Evolutionary conservation across 2,888 invertebrate genomes (phyloP), one percentile per base, ranked within the genome.

Genomic region (Gastracanthus pulcherrimus): DNA sequence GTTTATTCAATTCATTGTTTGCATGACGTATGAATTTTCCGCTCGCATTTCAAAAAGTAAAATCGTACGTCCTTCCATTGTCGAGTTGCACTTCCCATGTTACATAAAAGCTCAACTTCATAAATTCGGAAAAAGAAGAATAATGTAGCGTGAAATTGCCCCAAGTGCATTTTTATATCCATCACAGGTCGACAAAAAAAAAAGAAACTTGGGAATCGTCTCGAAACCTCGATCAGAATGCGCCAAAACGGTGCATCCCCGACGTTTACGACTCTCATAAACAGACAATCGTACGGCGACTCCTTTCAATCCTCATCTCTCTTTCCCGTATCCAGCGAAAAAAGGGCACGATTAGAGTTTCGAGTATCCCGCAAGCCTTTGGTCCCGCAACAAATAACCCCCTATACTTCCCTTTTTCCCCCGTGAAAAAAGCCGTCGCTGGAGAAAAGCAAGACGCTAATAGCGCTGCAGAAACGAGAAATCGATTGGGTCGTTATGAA

Each of bases 401-500:
- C 64, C 51, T 51, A 19, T 36, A 48, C 36, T 29, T 13, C 5
- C 19, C 62, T n/a, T 26, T 11, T 23, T 55, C 55, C 23, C 55
- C 23, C 55, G 55, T 55, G 55, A 55, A 55, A 62, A 36, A 62
- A 29, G 29, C n/a, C n/a, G n/a, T n/a, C n/a, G 34, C 36, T 19
- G 19, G 55, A n/a, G 26, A 26, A 55, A 55, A 26, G 11, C 26
- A 19, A 29, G 34, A 41, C 71, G 69, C 74, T 74, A 79, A 79
- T 74, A 60, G 62, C 62, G 31, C 51, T 45, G 55, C 5, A 16
- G 23, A 58, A 79, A 76, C 34, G 78, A 74, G 80, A 69, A 80
- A 82, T 79, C 82, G 82, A 82, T 82, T 70, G 79, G 82, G 62
- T 82, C 80, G 80, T 82, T 82, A 80, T 77, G 76, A 82, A 82